These are phyloP conservation scores for Augiades crinisus DNA, from an alignment of 2,888 invertebrate species.

Conservation along the genomic window DNA sequence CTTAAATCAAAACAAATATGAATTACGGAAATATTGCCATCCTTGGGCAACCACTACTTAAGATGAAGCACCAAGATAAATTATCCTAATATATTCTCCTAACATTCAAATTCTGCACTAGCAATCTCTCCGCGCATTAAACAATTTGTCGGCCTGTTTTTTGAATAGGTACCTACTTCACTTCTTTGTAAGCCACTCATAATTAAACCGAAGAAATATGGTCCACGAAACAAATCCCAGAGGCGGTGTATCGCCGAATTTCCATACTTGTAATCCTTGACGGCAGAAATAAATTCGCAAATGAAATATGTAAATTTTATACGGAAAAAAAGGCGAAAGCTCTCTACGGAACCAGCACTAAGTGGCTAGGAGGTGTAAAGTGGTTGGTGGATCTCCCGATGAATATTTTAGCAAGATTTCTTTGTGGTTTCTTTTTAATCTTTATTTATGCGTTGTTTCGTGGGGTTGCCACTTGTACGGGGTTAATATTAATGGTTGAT, in stretches of 20 bases:
- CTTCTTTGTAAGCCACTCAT: conserved; percentile 13
- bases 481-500: conserved; percentile 55
- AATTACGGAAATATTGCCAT: too few relatives aligned
- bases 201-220: conserved; percentile 25
- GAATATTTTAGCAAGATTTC: conserved; percentile 64
- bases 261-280: conserved; percentile 62
- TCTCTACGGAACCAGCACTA: conserved; percentile 42
- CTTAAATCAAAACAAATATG: too few relatives aligned
- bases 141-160: not conserved
- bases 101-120: too few relatives aligned
- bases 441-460: conserved; percentile 58
- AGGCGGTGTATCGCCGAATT: conserved; percentile 50
- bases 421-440: conserved; percentile 62
- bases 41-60: too few relatives aligned
- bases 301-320: conserved; percentile 67
- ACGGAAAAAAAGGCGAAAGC: conserved; percentile 46
- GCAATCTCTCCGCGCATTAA: not conserved
- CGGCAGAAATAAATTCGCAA: conserved; percentile 49
- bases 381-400: conserved; percentile 44
- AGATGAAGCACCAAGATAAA: too few relatives aligned
- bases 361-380: conserved; percentile 56
- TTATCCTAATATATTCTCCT: not conserved
- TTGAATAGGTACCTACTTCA: not conserved
- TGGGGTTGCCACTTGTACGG: conserved; percentile 42
- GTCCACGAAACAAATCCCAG: conserved; percentile 33